These are phyloP conservation scores for Dasyprocta punctata DNA, from an alignment of 2,113 vertebrate genomes.

Conservation along the genomic window DNA sequence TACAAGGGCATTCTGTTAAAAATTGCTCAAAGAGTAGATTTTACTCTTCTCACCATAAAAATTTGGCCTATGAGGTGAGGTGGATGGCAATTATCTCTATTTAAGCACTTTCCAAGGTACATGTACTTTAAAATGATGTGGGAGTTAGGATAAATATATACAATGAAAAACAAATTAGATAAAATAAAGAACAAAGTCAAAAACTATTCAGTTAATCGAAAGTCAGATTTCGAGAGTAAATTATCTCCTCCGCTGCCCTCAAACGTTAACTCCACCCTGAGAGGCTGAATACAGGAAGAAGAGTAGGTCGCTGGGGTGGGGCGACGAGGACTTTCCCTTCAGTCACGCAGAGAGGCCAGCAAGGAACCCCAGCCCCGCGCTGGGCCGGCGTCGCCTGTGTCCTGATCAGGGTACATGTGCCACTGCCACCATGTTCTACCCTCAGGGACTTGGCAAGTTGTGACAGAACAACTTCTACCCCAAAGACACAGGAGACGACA, in stretches of 20 bases:
- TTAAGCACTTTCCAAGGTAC: neutral
- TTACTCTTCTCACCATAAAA: neutral
- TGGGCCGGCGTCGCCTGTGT: no score
- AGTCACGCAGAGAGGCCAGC: neutral
- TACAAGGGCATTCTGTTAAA: neutral
- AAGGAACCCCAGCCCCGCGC: neutral
- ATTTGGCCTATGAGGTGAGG: neutral
- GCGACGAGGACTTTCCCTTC: neutral
- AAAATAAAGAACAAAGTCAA: neutral
- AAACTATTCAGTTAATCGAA: neutral
- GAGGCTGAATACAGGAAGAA: neutral
- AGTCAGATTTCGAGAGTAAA: neutral
- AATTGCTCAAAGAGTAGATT: neutral
- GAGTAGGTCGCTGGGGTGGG: fast-evolving
- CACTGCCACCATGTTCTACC: neutral
- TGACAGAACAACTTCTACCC: no score
- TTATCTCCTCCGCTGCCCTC: no score
- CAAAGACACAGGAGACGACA: neutral
- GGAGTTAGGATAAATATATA: neutral
- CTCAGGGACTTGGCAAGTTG: no score
- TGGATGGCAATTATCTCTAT: neutral
- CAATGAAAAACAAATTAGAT: neutral
- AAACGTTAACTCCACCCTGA: neutral
- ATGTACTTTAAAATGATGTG: neutral
- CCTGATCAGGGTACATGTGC: neutral